Evolutionary conservation across 1,140 invertebrate genomes (phyloP).

Genomic region (Theocolax elegans): DNA sequence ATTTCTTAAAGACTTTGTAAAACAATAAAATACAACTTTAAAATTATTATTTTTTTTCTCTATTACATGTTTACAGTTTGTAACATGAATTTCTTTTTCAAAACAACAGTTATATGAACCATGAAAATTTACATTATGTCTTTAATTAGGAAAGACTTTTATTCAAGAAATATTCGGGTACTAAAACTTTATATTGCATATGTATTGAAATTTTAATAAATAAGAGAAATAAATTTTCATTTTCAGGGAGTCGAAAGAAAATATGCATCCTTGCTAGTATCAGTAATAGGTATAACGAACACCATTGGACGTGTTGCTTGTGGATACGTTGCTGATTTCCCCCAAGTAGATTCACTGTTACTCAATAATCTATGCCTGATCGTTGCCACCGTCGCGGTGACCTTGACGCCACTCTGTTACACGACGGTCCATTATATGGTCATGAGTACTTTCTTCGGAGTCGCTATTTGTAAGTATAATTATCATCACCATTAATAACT

Average conservation of each 20-base stretch:
- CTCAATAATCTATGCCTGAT: conserved; percentile 95
- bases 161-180: too few relatives aligned
- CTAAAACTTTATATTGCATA: too few relatives aligned
- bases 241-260: conserved; percentile 82
- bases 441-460: conserved; percentile 92
- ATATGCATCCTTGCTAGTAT: conserved; percentile 91
- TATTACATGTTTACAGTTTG: too few relatives aligned
- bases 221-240: too few relatives aligned
- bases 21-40: too few relatives aligned
- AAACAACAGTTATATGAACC: not conserved
- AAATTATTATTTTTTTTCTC: too few relatives aligned
- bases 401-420: conserved; percentile 84
- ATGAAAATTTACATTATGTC: not conserved
- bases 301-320: conserved; percentile 88
- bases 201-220: too few relatives aligned
- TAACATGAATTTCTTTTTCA: not conserved
- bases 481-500: not conserved
- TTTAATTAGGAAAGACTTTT: not conserved
- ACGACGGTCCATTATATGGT: conserved; percentile 82
- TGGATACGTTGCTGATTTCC: conserved; percentile 87
- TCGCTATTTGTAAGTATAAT: conserved; percentile 90
- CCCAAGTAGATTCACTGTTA: conserved; percentile 88
- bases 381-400: conserved; percentile 87
- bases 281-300: conserved; percentile 96
- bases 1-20: too few relatives aligned